phyloP scores from a whole-genome alignment of 2,113 vertebrate genomes.

The Thinocorus orbignyianus region DNA sequence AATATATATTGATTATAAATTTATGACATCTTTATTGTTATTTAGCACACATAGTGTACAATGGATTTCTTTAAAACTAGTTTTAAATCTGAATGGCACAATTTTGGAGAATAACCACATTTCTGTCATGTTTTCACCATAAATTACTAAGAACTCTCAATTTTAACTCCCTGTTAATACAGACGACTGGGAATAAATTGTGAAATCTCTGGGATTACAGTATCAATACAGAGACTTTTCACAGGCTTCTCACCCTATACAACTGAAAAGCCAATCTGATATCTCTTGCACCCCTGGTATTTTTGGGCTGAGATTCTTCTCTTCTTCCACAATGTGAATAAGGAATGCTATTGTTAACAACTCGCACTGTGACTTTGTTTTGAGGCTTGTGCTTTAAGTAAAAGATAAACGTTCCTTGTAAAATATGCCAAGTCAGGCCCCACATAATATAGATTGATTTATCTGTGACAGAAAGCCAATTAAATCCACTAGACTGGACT shows the following conservation, averaged over 20 bases:
- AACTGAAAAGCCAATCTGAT: not conserved
- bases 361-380: not conserved
- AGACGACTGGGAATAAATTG: not conserved
- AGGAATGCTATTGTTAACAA: not conserved
- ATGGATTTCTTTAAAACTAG: not conserved
- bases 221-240: not conserved
- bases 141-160: not conserved
- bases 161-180: not conserved
- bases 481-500: not conserved
- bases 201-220: not conserved
- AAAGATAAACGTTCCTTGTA: not conserved
- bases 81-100: not conserved
- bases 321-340: not conserved
- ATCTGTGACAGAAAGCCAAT: not conserved
- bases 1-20: not conserved
- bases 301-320: not conserved
- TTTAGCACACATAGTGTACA: not conserved
- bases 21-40: not conserved
- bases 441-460: not conserved
- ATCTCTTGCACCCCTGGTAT: not conserved
- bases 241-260: not conserved
- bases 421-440: conserved; percentile 30
- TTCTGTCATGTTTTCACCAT: not conserved
- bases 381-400: not conserved
- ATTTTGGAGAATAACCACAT: not conserved